Evolutionary conservation across 53 echinoderm and acorn worm species (phyloP), one percentile per base, ranked within the genome.

Genomic region (Glandiceps talaboti): DNA sequence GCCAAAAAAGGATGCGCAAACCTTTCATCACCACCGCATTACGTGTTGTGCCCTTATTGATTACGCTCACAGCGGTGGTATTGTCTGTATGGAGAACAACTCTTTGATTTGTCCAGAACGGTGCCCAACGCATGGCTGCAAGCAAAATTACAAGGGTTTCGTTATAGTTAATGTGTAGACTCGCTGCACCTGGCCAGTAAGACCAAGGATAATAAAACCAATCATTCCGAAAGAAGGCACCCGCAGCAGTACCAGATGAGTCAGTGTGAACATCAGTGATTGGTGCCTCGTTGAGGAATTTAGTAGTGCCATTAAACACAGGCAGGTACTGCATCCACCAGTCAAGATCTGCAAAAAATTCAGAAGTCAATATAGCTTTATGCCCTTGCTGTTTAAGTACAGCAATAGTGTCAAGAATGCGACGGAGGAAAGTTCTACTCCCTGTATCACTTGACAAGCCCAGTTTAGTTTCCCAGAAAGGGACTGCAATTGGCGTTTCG

Each of bases 161-260:
- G 28, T 80, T 80, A 28, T 73, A 72, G 64, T 80, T 80, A 12
- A 80, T 80, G 27, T 80, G 80, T 1, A 80, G 73, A 30, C 73
- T 73, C 1, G 80, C 73, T 1, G 64, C 73, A 20, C 26, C 80
- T 25, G 80, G 80, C 45, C 80, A 80, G 73, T 33, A 33, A 79
- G 32, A 33, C 28, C 28, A 80, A 33, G 25, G 28, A 28, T 33
- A 45, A 29, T 80, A 80, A 1, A 27, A 73, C 80, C 80, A 80
- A 73, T 80, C 80, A 20, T 73, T 73, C 26, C 73, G 27, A 73
- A 27, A 80, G 73, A 80, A 80, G 10, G 64, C 64, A 0, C 80
- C 80, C 0, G 80, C 33, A 1, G 80, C 80, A 0, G 73, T 6
- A 28, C 12, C 1, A 28, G 72, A 80, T 64, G 80, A 25, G 28